Base-by-base conservation (phyloP, 2,888 invertebrate species). In the Rhamnusium bicolor region DNA sequence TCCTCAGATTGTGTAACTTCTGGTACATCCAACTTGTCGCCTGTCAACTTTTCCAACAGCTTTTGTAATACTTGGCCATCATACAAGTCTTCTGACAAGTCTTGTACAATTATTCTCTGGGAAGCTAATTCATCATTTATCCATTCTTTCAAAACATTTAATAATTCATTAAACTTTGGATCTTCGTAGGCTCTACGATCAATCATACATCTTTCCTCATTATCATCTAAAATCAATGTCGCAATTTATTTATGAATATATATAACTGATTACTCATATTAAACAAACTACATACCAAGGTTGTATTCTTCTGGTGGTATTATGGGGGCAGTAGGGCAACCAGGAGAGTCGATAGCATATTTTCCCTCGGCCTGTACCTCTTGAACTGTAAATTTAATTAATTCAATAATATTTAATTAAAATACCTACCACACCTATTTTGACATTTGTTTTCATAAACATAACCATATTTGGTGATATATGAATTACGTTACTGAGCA, bases 1-100 rank as follows among this genome's bases (percentile, higher is more conserved):
- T 97, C 97, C 88, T 99, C 99, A 0, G 98, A 98, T 87, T 99
- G 99, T 0, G 99, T 98, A 1, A 99, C 99, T 90, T 99, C 99
- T 0, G 98, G 96, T 2, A 98, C 98, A 89, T 99, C 98, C 58
- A 99, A 89, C 88, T 97, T 95, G 63, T 94, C 94, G 19, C 94
- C 93, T 0, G 97, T 95, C 58, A 98, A 89, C 87, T 96, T 96
- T 87, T 98, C 97, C 83, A 93, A 88, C 1, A 94, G 86, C 84
- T 94, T 94, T 82, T 94, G 93, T 56, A 93, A 86, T 4, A 91
- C 94, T 90, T 99, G 98, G 0, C 99, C 99, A 90, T 99, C 99
- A 88, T 98, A 99, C 79, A 99, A 90, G 89, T 99, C 99, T 88
- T 99, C 98, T 80, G 96, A 96, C 58, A 99, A 93, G 83, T 97